Evolutionary conservation across 2,113 vertebrate species (phyloP).

Genomic region (Thermophis baileyi): DNA sequence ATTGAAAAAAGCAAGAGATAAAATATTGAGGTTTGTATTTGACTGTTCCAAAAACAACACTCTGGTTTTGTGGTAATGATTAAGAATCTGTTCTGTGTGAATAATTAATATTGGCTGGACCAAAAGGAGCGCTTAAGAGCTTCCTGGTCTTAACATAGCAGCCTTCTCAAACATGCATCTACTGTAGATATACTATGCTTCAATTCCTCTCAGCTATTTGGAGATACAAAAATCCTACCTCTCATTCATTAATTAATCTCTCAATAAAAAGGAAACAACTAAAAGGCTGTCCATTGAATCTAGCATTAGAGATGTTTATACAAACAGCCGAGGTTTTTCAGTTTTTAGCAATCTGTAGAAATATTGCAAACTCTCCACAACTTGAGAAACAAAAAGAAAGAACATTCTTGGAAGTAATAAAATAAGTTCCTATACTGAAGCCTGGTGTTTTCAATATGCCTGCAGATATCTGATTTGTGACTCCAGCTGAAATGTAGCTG

Average conservation of each 20-base stretch:
- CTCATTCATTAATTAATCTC: not conserved
- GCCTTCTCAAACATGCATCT: not conserved
- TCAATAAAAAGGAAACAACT: not conserved
- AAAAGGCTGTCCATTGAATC: not conserved
- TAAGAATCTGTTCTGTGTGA: not conserved
- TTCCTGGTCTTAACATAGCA: not conserved
- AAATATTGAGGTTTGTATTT: not conserved
- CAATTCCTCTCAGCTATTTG: not conserved
- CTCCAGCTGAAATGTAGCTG: not conserved
- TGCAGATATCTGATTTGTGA: not conserved
- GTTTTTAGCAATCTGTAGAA: not conserved
- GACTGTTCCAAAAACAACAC: rapidly evolving
- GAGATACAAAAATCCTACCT: not conserved
- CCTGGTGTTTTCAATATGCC: not conserved
- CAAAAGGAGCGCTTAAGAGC: not conserved
- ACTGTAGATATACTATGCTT: not conserved
- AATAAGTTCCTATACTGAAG: not conserved
- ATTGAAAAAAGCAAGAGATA: not conserved
- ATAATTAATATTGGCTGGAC: not conserved
- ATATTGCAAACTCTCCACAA: not conserved
- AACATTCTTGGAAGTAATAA: not conserved
- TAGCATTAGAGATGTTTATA: not conserved
- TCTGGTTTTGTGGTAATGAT: not conserved
- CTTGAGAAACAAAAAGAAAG: not conserved
- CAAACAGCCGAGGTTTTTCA: not conserved